phyloP scores from a whole-genome alignment of 2,888 invertebrate species.

The Hoplodrina ambigua region DNA sequence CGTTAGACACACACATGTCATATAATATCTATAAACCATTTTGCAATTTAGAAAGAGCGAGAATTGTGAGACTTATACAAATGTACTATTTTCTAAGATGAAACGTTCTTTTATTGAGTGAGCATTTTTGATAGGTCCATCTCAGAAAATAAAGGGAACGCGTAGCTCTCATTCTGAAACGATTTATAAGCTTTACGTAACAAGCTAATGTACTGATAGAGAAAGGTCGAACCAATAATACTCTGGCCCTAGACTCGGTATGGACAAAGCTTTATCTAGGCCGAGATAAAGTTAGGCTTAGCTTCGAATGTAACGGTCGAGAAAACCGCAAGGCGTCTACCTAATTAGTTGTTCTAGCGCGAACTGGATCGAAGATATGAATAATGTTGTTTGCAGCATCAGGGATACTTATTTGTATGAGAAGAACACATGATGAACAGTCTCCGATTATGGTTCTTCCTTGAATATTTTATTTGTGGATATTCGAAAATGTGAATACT shows the following conservation, averaged over 20 bases:
- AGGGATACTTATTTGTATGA: constrained; percentile 19
- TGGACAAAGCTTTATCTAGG: constrained; percentile 60
- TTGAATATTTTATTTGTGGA: too few species aligned
- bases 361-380: constrained; percentile 36
- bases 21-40: too few species aligned
- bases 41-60: too few species aligned
- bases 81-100: not conserved
- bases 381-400: constrained; percentile 13
- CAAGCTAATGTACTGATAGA: constrained; percentile 44
- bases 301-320: constrained; percentile 37
- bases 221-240: constrained; percentile 53
- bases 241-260: constrained; percentile 45
- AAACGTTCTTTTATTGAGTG: not conserved
- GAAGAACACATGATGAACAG: too few species aligned
- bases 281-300: constrained; percentile 64
- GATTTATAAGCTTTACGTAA: constrained; percentile 33
- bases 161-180: constrained; percentile 21
- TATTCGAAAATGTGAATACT: too few species aligned
- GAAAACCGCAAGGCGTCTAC: constrained; percentile 52
- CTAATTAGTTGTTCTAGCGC: constrained; percentile 39
- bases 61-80: too few species aligned
- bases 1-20: not conserved
- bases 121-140: constrained; percentile 2
- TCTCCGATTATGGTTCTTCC: too few species aligned
- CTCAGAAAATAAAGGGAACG: constrained; percentile 21